Evolutionary conservation across 2,888 invertebrate species (phyloP), one percentile per base, ranked within the genome.

Genomic region (Drosophila crucigera): DNA sequence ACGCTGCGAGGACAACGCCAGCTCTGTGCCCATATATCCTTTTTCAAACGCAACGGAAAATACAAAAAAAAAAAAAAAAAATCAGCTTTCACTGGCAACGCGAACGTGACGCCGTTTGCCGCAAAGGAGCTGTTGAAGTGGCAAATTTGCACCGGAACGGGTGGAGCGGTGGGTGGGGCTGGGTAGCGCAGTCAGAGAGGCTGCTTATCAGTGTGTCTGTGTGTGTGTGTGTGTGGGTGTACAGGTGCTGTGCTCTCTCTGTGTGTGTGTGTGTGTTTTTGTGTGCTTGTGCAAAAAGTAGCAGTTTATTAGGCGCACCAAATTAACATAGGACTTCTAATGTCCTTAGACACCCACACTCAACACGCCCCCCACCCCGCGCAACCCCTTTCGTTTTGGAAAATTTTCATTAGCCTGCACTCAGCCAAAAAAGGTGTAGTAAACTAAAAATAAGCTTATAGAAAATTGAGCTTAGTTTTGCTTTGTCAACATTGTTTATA

Each of bases 91-190:
- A 84, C 90, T 89, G 71, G 84, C 74, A 70, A 66, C 73, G 80
- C 80, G 83, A 74, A 91, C 91, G 88, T 89, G 91, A 80, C 85
- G 73, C 85, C 78, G 83, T 80, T 87, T 87, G 85, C 91, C 92
- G 83, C 91, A 89, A 91, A 92, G 92, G 91, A 92, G 92, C 92
- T 92, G 92, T 92, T 92, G 92, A 92, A 92, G 92, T 92, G 92
- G 91, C 92, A 92, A 92, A 92, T 92, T 92, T 91, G 78, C 68
- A 75, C 78, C 78, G 73, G 55, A 52, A 33, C 22, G 47, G 16
- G 16, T 4, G 25, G 4, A 56, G 35, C 0, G 0, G 9, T 7
- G 10, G 9, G 28, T 35, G 37, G 37, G 11, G 19, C n/a, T 9
- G 56, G 9, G 2, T 4, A 25, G 43, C 1, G 43, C 22, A 43